Percentiles rank a stretch among this genome's conserved stretches.
Evolutionary conservation across 2,113 vertebrate species (phyloP).

Genomic region (Taurulus bubalis): DNA sequence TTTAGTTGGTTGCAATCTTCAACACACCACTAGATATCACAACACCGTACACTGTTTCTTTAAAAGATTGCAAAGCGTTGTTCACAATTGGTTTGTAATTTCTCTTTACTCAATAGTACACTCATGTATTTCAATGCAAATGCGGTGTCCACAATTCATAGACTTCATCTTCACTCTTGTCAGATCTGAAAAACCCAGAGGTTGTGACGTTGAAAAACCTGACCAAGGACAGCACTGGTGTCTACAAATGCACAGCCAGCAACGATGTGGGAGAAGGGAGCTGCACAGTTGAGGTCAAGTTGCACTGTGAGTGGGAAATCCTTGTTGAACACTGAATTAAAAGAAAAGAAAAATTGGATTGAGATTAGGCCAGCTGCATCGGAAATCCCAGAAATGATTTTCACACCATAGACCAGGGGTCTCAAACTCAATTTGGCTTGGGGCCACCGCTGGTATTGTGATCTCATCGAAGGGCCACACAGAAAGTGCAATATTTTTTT

Average conservation of each 20-base stretch:
- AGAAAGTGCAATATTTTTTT: too few species aligned
- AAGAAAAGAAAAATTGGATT: background rate
- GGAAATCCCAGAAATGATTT: background rate
- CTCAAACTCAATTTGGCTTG: too few species aligned
- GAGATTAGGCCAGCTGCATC: background rate
- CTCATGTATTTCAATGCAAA: background rate
- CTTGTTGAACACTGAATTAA: background rate
- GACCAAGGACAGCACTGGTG: constrained; percentile 84
- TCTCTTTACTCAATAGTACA: background rate
- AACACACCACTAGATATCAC: too few species aligned
- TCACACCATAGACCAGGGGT: background rate
- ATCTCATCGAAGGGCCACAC: too few species aligned
- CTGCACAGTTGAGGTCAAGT: constrained; percentile 88
- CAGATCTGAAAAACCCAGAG: constrained; percentile 89
- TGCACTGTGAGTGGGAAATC: constrained; percentile 87
- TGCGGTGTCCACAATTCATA: background rate
- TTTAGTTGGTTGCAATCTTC: too few species aligned
- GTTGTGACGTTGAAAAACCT: constrained; percentile 90
- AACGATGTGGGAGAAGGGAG: constrained; percentile 92
- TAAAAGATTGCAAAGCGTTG: too few species aligned
- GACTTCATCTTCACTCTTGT: constrained; percentile 3
- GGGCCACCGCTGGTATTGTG: too few species aligned
- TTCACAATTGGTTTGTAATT: background rate
- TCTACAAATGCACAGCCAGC: constrained; percentile 90
- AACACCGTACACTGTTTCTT: too few species aligned